Percentiles rank a stretch among this genome's conserved stretches.
Conservation (phyloP, 2,797 vertebrate genomes). For the Varecia variegata region DNA sequence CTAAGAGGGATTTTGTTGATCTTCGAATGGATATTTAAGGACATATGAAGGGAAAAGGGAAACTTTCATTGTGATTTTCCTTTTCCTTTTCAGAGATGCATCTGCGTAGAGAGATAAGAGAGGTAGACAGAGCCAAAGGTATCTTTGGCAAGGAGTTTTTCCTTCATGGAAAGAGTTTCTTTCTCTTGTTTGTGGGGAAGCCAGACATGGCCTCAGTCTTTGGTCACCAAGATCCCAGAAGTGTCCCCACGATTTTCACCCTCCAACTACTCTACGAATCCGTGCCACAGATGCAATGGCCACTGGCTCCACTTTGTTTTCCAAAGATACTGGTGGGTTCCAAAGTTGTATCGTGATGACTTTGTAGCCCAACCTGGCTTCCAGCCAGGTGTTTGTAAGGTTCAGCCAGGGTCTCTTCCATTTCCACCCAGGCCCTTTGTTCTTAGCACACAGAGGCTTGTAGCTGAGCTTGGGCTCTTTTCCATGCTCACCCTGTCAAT, state of each 20-base stretch:
- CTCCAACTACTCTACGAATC: not conserved
- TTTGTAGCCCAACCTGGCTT: not conserved
- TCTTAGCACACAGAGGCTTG: not conserved
- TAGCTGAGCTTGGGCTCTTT: not conserved
- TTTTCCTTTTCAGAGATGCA: conserved; percentile 17
- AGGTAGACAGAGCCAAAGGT: not conserved
- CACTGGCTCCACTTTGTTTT: not conserved
- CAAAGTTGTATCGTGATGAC: not conserved
- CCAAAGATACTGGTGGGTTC: not conserved
- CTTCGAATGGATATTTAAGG: conserved; percentile 31
- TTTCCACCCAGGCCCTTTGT: not conserved
- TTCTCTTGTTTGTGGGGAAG: not conserved
- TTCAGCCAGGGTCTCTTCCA: not conserved
- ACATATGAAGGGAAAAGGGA: conserved; percentile 27
- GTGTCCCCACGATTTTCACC: not conserved
- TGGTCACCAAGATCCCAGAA: not conserved
- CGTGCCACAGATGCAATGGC: not conserved
- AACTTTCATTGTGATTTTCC: not conserved
- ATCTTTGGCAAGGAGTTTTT: not conserved
- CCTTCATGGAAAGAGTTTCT: not conserved
- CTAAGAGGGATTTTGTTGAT: not conserved
- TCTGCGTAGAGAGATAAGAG: conserved; percentile 59
- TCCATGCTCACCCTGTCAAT: accelerated
- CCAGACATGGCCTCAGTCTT: not conserved
- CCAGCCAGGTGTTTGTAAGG: not conserved